A percentile compares a stretch with the other conserved stretches of the same genome.
phyloP scores from a whole-genome alignment of 1,140 invertebrate genomes.

The Caenorhabditis inopinata region DNA sequence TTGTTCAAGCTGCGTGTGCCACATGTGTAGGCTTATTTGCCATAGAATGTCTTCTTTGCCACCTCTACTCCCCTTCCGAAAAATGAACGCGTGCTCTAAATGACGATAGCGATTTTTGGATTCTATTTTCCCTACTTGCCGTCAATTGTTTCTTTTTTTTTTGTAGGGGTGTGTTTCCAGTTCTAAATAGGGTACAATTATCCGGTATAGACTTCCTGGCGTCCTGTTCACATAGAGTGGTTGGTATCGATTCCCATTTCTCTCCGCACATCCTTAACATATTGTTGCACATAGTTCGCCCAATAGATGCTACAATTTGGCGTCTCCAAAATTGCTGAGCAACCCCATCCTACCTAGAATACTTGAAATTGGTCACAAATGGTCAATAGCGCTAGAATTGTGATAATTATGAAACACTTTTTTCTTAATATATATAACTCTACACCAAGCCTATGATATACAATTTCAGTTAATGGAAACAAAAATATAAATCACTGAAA shows the following conservation, averaged over 20 bases:
- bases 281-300: not conserved
- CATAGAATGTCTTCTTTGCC: not conserved
- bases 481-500: not conserved
- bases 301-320: not conserved
- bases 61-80: not conserved
- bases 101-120: not conserved
- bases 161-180: not conserved
- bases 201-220: not conserved
- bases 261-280: not conserved
- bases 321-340: not conserved
- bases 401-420: not conserved
- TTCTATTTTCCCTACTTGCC: not conserved
- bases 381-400: not conserved
- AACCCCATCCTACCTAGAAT: not conserved
- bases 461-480: slow-evolving; percentile 12
- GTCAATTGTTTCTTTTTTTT: not conserved
- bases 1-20: not conserved
- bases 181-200: slow-evolving; percentile 13
- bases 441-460: too few relatives aligned
- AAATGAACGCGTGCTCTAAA: not conserved
- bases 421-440: not conserved
- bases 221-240: too few relatives aligned
- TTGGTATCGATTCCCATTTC: too few relatives aligned
- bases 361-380: not conserved
- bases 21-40: not conserved